Base-by-base conservation (phyloP, 2,113 vertebrate species). In the Pseudopipra pipra region DNA sequence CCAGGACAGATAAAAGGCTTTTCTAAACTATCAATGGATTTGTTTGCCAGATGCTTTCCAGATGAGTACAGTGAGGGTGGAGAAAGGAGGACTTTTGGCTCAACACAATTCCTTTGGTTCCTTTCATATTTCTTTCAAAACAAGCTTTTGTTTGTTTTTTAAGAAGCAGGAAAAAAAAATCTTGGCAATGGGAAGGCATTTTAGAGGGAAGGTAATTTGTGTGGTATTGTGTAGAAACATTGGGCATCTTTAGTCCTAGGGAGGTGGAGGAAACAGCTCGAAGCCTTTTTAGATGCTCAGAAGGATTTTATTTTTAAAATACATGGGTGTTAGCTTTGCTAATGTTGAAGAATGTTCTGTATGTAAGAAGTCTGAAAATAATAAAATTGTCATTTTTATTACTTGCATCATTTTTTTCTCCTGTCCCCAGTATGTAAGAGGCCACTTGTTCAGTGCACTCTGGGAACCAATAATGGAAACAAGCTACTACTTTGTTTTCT, bases 401-500 rank as follows among this genome's bases (percentile, higher is more conserved):
- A 85, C 68, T 90, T 90, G 62, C 62, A 95, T 95, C 73, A 76
- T 90, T 91, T 75, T 91, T 88, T 84, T 51, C 72, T 72, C 44
- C 33, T n/a, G 18, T 87, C 35, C 68, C 55, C 44, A 84, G 47
- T 80, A 58, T 61, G 35, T 91, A 84, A 96, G 94, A 92, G 63
- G 93, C 94, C 81, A 78, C 91, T 98, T 95, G 93, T 95, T 95
- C 77, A 71, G 91, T 56, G 71, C 9, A 20, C 82, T 96, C 61
- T 27, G 55, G 65, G 74, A 95, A 76, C 24, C 41, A 78, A 44
- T 75, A 66, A 83, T 76, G 52, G 80, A 86, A 96, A 98, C 97
- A 98, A 96, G 93, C 95, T 85, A 44, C 68, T 96, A 97, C 97
- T 98, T 97, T 97, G 98, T 98, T 97, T 97, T 97, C 87, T 49